phyloP scores from a whole-genome alignment of 2,113 vertebrate genomes.

The Marcusenius ussheri region DNA sequence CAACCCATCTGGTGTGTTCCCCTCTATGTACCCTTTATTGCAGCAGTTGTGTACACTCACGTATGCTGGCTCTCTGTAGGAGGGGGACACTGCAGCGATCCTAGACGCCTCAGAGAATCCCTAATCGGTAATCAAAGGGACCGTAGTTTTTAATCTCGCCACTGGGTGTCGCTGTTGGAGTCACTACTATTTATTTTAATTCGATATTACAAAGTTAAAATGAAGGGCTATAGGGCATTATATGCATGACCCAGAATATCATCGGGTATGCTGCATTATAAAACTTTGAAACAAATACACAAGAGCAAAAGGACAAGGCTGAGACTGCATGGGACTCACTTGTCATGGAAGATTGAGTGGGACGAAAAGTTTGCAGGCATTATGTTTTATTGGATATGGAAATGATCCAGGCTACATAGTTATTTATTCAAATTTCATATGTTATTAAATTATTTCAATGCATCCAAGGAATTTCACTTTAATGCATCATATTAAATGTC shows the following conservation, averaged over 20 bases:
- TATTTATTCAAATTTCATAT: background rate
- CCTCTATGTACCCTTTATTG: background rate
- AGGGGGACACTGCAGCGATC: background rate
- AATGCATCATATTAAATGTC: background rate
- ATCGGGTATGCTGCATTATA: background rate
- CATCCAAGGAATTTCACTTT: background rate
- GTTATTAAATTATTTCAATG: background rate
- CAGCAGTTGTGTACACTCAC: background rate
- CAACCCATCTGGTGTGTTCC: background rate
- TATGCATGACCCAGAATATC: background rate
- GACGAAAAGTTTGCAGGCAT: background rate
- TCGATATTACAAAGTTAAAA: background rate
- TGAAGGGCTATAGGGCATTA: background rate
- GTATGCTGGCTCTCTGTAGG: background rate
- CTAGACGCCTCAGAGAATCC: background rate
- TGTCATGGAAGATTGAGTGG: background rate
- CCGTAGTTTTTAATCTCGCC: background rate
- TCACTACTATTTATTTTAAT: background rate
- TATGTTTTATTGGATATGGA: background rate
- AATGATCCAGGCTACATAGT: background rate
- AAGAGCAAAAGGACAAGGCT: background rate
- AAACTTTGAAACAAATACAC: background rate
- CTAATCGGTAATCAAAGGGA: background rate
- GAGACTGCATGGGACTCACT: background rate
- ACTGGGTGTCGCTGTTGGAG: background rate